Conservation (phyloP, 2,797 vertebrate species). For the Paramormyrops hopkinsi region DNA sequence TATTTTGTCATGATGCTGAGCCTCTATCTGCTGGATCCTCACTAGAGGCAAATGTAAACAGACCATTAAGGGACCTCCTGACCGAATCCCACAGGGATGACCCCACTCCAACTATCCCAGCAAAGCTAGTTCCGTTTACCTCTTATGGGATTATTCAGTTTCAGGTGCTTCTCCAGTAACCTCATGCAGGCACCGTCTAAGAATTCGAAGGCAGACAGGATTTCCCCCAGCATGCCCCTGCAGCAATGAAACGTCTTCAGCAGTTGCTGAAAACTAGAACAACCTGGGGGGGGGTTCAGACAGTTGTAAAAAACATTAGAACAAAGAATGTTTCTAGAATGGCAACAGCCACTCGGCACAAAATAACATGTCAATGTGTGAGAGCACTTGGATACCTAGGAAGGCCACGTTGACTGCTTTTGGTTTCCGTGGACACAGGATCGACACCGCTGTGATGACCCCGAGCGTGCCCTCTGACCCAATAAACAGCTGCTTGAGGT, state of each 20-base stretch:
- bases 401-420: conserved; percentile 80
- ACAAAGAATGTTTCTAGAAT: background rate
- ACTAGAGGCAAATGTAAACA: background rate
- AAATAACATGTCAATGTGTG: background rate
- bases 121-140: conserved; percentile 56
- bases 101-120: background rate
- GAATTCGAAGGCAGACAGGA: conserved; percentile 91
- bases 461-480: conserved; percentile 93
- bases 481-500: conserved; percentile 95
- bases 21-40: background rate
- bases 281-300: conserved; percentile 64
- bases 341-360: background rate
- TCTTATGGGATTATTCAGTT: conserved; percentile 71
- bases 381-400: conserved; percentile 64
- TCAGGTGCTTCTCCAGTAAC: conserved; percentile 73
- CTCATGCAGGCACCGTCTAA: conserved; percentile 84
- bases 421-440: conserved; percentile 83
- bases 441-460: conserved; percentile 79
- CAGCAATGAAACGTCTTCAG: conserved; percentile 78
- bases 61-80: background rate
- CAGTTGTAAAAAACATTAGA: background rate
- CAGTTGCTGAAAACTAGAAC: conserved; percentile 74
- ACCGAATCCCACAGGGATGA: background rate
- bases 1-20: background rate
- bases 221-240: conserved; percentile 82